phyloP scores from a whole-genome alignment of 1,140 invertebrate genomes.

The Eriosoma lanigerum region DNA sequence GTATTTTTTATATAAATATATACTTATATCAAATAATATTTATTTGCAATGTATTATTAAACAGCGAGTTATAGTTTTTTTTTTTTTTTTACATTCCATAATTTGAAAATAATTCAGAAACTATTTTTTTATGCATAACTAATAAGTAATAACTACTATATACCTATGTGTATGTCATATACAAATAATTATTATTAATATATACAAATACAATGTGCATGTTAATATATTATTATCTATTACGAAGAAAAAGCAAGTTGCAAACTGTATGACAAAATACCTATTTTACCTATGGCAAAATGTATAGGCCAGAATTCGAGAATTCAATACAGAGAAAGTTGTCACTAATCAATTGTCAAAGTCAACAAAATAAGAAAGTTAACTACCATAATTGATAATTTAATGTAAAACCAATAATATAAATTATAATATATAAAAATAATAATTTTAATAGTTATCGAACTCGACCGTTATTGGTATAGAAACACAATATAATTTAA shows the following conservation, averaged over 20 bases:
- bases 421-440: neutral
- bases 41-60: constrained; percentile 3
- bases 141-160: neutral
- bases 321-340: constrained; percentile 38
- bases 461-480: neutral
- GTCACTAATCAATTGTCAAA: constrained; percentile 16
- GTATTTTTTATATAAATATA: too few species aligned
- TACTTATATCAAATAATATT: neutral
- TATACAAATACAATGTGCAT: too few species aligned
- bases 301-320: neutral
- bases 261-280: too few species aligned
- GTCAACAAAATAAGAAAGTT: constrained; percentile 37
- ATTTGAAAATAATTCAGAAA: too few species aligned
- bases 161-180: too few species aligned
- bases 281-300: constrained; percentile 9
- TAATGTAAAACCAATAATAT: neutral
- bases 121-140: neutral
- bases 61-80: too few species aligned
- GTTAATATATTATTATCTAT: neutral
- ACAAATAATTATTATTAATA: too few species aligned
- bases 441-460: neutral
- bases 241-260: constrained; percentile 27
- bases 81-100: too few species aligned
- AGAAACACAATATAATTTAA: neutral
- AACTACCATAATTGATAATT: neutral